phyloP scores from a whole-genome alignment of 2,113 vertebrate genomes.

The Phrynosoma blainvillii region DNA sequence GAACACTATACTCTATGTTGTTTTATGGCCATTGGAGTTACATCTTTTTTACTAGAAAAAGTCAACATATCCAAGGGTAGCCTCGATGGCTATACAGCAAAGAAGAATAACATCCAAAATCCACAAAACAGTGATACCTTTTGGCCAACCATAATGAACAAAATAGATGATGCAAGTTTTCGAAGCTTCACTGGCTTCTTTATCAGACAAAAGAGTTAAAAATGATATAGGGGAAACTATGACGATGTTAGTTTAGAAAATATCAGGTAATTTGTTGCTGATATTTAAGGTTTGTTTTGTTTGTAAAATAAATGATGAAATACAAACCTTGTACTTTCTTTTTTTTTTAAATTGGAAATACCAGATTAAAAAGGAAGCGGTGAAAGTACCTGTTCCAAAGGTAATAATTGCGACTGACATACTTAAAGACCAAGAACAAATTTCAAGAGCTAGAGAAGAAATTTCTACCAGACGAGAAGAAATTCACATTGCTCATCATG shows the following conservation, averaged over 20 bases:
- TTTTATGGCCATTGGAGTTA: neutral
- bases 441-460: conserved; percentile 77
- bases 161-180: no score
- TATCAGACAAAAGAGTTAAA: no score
- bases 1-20: neutral
- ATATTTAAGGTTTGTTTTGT: neutral
- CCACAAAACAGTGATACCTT: no score
- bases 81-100: neutral
- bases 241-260: neutral
- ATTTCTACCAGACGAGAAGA: conserved; percentile 71
- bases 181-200: no score
- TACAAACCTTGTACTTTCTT: conserved; percentile 32
- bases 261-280: neutral
- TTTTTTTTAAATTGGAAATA: conserved; percentile 39
- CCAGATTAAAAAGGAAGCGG: conserved; percentile 78
- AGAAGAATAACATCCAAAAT: neutral
- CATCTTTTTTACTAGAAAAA: no score
- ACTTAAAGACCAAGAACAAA: conserved; percentile 76
- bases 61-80: no score
- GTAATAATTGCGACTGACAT: conserved; percentile 75
- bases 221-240: neutral
- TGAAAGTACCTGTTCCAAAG: conserved; percentile 71
- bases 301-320: neutral
- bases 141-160: no score
- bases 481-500: conserved; percentile 71